Evolutionary conservation across 2,797 vertebrate genomes (phyloP).

Genomic region (Coregonus ussuriensis): DNA sequence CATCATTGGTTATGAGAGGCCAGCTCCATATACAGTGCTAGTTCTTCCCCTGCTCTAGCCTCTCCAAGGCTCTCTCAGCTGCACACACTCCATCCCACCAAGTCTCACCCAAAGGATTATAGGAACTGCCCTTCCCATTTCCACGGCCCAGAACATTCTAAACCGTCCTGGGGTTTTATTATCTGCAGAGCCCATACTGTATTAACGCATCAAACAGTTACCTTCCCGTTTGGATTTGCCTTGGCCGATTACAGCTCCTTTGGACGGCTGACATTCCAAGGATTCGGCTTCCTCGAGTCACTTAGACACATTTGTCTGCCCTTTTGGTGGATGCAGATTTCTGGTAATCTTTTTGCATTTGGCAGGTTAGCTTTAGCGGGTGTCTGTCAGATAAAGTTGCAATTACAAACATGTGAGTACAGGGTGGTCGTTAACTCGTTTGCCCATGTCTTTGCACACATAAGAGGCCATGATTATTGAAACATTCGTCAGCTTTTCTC

Average conservation of each 20-base stretch:
- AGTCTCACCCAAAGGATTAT: constrained; percentile 19
- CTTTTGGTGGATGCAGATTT: constrained; percentile 39
- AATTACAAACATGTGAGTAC: no score
- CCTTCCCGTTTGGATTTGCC: constrained; percentile 26
- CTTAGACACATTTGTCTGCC: constrained; percentile 41
- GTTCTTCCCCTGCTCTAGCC: background rate
- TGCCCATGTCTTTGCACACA: no score
- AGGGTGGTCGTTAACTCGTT: no score
- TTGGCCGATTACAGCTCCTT: constrained; percentile 42
- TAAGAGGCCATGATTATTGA: no score
- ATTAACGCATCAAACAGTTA: constrained; percentile 44
- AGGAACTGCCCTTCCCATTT: constrained; percentile 39
- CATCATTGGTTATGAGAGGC: constrained; percentile 36
- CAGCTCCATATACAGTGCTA: constrained; percentile 8
- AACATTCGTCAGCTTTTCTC: no score
- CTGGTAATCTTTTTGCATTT: constrained; percentile 27
- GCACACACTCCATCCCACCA: background rate
- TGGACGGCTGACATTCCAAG: constrained; percentile 34
- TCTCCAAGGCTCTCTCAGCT: constrained; percentile 6
- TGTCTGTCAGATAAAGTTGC: background rate
- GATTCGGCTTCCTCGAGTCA: constrained; percentile 46
- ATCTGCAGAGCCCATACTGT: constrained; percentile 25
- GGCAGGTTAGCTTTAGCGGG: background rate
- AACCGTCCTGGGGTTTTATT: constrained; percentile 43
- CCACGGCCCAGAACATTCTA: constrained; percentile 35